phyloP scores from a whole-genome alignment of 2,113 vertebrate species.

The Semnornis frantzii region DNA sequence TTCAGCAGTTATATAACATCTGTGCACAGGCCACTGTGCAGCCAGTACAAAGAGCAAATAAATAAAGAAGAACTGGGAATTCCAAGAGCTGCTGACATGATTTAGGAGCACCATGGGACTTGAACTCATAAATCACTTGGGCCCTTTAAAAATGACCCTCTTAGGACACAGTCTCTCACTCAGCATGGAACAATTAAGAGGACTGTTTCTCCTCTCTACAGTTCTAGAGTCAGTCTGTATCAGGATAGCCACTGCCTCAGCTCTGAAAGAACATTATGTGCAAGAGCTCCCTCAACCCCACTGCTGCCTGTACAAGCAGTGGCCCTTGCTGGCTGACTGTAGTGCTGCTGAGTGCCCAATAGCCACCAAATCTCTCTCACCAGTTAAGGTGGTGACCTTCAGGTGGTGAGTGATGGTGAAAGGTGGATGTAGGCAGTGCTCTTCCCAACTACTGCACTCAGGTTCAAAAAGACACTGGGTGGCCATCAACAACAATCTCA shows the following conservation, averaged over 20 bases:
- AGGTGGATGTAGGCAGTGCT: neutral
- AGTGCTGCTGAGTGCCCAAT: neutral
- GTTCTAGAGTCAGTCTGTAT: neutral
- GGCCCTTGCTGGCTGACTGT: rapidly evolving
- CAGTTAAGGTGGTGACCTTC: neutral
- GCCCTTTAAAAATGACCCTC: neutral
- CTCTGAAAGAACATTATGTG: neutral
- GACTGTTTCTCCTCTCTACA: neutral
- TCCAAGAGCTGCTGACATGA: neutral
- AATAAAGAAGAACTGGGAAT: neutral
- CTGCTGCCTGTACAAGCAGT: neutral
- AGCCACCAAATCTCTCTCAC: neutral
- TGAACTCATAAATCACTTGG: neutral
- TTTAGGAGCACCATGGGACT: neutral
- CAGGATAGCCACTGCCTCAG: neutral
- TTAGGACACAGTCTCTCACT: neutral
- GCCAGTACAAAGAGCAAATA: constrained; percentile 30
- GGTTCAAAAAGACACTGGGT: neutral
- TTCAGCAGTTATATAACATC: constrained; percentile 1
- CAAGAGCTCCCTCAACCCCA: neutral
- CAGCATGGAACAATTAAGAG: neutral
- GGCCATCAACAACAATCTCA: neutral
- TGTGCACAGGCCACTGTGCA: neutral
- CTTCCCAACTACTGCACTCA: neutral
- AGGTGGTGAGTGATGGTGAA: neutral